Evolutionary conservation across 2,797 vertebrate species (phyloP), one percentile per base, ranked within the genome.

Genomic region (Oryzias sinensis): DNA sequence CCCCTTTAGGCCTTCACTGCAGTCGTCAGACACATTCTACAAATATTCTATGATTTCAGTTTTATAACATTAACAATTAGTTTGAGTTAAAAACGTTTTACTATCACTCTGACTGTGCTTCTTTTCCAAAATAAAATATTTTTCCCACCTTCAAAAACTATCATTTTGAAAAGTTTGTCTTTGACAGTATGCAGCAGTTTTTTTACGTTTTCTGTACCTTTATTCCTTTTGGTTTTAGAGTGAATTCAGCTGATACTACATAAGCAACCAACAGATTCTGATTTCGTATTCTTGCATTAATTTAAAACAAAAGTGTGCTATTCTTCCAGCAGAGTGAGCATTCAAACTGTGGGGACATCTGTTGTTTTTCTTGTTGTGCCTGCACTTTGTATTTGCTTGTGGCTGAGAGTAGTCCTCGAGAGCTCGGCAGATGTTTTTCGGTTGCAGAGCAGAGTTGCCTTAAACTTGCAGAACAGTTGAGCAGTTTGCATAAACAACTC

Each of bases 341-440:
- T 27, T 9, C 13, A 68, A 65, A 66, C 18, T 68, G 59, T 52
- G 54, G 54, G 48, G 44, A 76, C 82, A 84, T 65, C 78, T 83
- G 81, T 45, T 76, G 68, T 60, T 66, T 17, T 24, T 7, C 49
- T 37, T 11, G 33, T 37, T 37, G 33, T 56, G 43, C 49, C 49
- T 57, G 53, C 41, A 33, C 17, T 47, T 65, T 18, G 47, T 48
- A 85, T 79, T 76, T 81, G 85, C 75, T 68, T 82, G 61, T 68
- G 55, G 53, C 54, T 53, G 1, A 43, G 5, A 49, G 9, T 17
- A 68, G 48, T 18, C 2, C 18, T 59, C 16, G 16, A 59, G 54
- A 24, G 46, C 52, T 46, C 16, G 67, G 14, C 85, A 88, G 77
- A 73, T 87, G 88, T 77, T 79, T 89, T 59, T 87, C 82, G 62